Percentiles rank a stretch among this genome's conserved stretches.
These are phyloP conservation scores for Ectropis crepuscularia DNA, from an alignment of 2,888 invertebrate species.

Conservation along the genomic window DNA sequence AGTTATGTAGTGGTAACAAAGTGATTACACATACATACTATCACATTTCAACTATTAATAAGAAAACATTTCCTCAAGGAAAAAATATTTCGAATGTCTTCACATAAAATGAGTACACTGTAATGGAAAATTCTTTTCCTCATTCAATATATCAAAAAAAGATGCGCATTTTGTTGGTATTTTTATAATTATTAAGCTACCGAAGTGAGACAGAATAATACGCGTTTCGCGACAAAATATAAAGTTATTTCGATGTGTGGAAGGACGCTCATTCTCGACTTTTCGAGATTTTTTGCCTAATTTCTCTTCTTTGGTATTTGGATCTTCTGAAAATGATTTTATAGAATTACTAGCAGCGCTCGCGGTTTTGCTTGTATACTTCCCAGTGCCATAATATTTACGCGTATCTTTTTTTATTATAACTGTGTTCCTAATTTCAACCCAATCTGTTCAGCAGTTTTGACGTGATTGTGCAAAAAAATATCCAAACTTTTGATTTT, in stretches of 20 bases:
- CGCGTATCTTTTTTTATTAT: no score
- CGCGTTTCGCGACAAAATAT: neutral
- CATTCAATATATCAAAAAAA: neutral
- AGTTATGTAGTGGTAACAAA: neutral
- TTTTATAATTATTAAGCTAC: constrained; percentile 4
- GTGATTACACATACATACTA: no score
- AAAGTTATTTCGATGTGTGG: neutral
- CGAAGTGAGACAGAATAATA: constrained; percentile 9
- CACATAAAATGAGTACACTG: neutral
- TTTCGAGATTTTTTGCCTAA: neutral
- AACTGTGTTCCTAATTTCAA: no score
- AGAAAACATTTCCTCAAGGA: neutral
- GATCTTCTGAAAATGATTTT: no score
- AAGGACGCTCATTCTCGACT: neutral
- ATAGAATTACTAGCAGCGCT: no score
- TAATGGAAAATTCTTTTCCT: constrained; percentile 2
- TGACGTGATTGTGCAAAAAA: no score
- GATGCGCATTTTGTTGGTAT: neutral
- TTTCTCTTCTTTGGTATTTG: neutral
- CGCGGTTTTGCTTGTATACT: no score
- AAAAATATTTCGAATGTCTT: neutral
- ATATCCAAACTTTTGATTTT: no score
- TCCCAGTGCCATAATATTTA: no score
- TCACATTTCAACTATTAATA: no score
- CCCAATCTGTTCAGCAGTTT: no score